Evolutionary conservation across 2,888 invertebrate genomes (phyloP).

Genomic region (Anarsia innoxiella): DNA sequence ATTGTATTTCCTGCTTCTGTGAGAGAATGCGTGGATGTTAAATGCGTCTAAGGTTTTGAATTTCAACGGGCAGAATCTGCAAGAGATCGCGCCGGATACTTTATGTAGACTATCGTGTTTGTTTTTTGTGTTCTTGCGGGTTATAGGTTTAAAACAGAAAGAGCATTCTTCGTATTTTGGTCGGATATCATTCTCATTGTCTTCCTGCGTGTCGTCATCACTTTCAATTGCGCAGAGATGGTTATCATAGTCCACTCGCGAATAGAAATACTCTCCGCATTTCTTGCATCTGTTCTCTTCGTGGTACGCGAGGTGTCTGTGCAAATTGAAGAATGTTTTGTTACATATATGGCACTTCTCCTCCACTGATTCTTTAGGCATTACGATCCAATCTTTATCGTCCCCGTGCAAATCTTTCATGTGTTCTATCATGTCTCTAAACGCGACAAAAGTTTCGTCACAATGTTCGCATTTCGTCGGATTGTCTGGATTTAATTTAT

Average conservation of each 20-base stretch:
- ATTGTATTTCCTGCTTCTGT: slow-evolving; percentile 62
- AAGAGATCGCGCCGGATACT: slow-evolving; percentile 63
- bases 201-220: slow-evolving; percentile 44
- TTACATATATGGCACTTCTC: slow-evolving; percentile 61
- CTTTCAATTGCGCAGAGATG: slow-evolving; percentile 65
- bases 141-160: slow-evolving; percentile 68
- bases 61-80: slow-evolving; percentile 62
- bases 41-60: slow-evolving; percentile 69
- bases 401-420: slow-evolving; percentile 64
- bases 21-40: slow-evolving; percentile 66
- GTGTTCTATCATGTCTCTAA: slow-evolving; percentile 69
- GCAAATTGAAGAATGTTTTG: slow-evolving; percentile 60
- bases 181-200: slow-evolving; percentile 23
- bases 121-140: slow-evolving; percentile 44
- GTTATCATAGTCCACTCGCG: slow-evolving; percentile 51
- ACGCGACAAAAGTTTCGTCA: slow-evolving; percentile 71
- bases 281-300: slow-evolving; percentile 67
- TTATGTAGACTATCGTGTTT: slow-evolving; percentile 56
- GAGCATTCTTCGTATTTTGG: slow-evolving; percentile 57
- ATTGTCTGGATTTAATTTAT: slow-evolving; percentile 56
- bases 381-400: slow-evolving; percentile 62
- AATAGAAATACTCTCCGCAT: slow-evolving; percentile 64
- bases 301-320: slow-evolving; percentile 59
- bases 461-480: slow-evolving; percentile 67
- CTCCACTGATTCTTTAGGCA: slow-evolving; percentile 58